Evolutionary conservation across 2,113 vertebrate species (phyloP).

Genomic region (Guaruba guarouba): DNA sequence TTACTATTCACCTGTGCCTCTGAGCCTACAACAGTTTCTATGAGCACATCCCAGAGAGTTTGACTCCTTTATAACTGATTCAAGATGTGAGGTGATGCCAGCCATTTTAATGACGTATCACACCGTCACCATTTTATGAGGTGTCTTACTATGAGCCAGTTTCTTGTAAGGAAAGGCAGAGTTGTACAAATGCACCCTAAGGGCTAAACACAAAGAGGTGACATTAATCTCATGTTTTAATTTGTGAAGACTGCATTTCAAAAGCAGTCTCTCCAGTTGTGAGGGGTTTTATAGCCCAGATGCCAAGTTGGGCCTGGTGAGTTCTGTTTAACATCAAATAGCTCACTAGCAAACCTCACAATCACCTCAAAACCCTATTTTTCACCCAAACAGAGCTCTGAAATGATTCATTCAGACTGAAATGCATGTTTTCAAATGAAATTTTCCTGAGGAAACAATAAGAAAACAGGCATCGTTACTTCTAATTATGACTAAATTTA

Average conservation of each 20-base stretch:
- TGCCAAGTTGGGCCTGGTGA: rapidly evolving
- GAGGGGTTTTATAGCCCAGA: background rate
- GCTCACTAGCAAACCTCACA: background rate
- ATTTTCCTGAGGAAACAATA: background rate
- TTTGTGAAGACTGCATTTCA: background rate
- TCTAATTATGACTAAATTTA: background rate
- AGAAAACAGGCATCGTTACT: background rate
- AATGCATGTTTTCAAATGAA: background rate
- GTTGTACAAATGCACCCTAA: background rate
- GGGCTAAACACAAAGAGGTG: background rate
- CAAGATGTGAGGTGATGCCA: rapidly evolving
- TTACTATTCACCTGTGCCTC: background rate
- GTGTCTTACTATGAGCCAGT: rapidly evolving
- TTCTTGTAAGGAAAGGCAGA: background rate
- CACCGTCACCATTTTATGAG: rapidly evolving
- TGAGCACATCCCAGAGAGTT: rapidly evolving
- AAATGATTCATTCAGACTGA: background rate
- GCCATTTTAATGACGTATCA: rapidly evolving
- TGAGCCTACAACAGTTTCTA: background rate
- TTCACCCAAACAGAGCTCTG: background rate
- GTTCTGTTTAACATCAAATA: background rate
- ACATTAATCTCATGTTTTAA: background rate
- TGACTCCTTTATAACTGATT: background rate
- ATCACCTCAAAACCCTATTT: background rate
- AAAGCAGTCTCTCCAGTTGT: background rate